Base-by-base conservation (phyloP, 2,888 invertebrate genomes). In the Blera fallax region DNA sequence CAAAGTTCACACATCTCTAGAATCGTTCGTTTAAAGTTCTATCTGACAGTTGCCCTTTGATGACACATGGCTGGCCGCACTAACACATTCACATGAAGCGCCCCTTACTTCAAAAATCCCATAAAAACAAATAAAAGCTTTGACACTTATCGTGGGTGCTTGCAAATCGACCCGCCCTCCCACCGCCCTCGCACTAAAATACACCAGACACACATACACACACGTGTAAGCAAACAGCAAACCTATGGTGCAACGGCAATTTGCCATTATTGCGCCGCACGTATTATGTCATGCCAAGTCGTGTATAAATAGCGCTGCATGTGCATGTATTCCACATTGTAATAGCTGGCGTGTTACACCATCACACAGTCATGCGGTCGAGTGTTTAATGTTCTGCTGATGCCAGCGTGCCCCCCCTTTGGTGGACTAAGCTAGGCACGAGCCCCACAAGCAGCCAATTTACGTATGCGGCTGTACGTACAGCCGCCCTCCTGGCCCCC, bases 231-330 rank as follows among this genome's bases (percentile, higher is more conserved):
- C 11, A 21, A 7, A 16, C 40, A 37, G 10, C 8, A 14, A 37
- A 11, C 3, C 18, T 24, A 52, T 74, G 72, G 80, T 79, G 84
- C 80, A 84, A 84, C 84, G 70, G 64, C 74, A 80, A 80, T 65
- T 80, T 65, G 74, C 74, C 79, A 80, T 70, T 79, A 84, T 84
- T 80, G 80, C 80, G 84, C 74, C 84, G 80, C 84, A 84, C 84
- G 52, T 73, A 79, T 74, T 84, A 80, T 80, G 79, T 60, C 69
- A 84, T 74, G 80, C 74, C 80, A 76, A 74, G 58, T 58, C 50
- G 79, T 73, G 67, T 80, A 72, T 60, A 45, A 70, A 76, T 65
- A 84, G 77, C 50, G 72, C 32, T 54, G 58, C 67, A 70, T 83
- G 65, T 56, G 54, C 73, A 56, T 74, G 83, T 83, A 29, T 79